These are phyloP conservation scores for Neomonachus schauinslandi DNA, from an alignment of 2,113 vertebrate species.

Conservation along the genomic window DNA sequence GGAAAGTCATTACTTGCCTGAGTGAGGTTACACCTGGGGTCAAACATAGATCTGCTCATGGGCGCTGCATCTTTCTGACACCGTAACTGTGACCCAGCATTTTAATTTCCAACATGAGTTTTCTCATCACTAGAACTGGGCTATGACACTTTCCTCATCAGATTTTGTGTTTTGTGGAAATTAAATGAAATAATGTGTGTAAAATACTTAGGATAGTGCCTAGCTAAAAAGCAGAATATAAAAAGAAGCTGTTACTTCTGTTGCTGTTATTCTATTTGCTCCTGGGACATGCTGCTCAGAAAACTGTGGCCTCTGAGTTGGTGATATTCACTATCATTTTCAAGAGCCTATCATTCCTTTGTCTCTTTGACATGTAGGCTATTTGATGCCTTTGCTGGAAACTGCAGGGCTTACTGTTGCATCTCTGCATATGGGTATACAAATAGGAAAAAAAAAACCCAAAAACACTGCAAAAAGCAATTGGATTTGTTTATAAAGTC, in stretches of 20 bases:
- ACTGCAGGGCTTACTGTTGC: not conserved
- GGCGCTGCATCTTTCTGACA: not conserved
- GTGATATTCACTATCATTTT: not conserved
- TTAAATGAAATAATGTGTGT: not conserved
- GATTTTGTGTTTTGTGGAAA: not conserved
- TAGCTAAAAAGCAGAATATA: not conserved
- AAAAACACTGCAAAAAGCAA: not conserved
- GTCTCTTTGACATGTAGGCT: not conserved
- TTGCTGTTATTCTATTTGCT: not conserved
- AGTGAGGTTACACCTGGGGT: not conserved
- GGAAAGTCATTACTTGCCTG: not conserved
- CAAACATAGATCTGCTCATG: not conserved
- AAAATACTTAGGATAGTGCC: not conserved
- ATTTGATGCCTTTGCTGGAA: not conserved
- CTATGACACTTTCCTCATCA: not conserved
- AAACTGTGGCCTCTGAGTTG: not conserved
- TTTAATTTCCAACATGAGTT: not conserved
- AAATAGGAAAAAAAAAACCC: not conserved
- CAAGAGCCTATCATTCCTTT: not conserved
- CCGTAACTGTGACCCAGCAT: not conserved
- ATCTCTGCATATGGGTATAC: not conserved
- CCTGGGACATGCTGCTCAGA: not conserved
- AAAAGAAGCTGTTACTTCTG: not conserved
- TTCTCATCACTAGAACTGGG: not conserved
- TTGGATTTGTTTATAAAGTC: slow-evolving; percentile 1